Evolutionary conservation across 2,888 invertebrate species (phyloP).

Genomic region (Dichetophora obliterata): DNA sequence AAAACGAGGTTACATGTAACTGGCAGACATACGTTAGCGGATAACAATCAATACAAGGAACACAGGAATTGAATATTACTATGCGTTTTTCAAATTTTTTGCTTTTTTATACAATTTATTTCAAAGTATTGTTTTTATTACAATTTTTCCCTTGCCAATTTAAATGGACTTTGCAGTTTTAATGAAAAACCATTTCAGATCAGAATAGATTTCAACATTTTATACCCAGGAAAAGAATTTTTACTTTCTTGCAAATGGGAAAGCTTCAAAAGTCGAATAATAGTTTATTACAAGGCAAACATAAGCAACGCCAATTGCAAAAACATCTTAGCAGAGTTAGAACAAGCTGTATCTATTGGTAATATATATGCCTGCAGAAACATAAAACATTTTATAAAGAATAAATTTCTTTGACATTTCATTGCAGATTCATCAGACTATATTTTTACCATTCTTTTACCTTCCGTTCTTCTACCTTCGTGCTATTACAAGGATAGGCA

Average conservation of each 20-base stretch:
- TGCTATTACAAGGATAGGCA: not conserved
- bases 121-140: not conserved
- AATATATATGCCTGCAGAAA: not conserved
- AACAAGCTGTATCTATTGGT: not conserved
- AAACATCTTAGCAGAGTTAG: not conserved
- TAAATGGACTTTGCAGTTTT: too few relatives aligned
- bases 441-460: not conserved
- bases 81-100: too few relatives aligned
- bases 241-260: not conserved
- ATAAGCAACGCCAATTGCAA: not conserved
- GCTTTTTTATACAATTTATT: too few relatives aligned
- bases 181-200: not conserved
- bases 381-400: not conserved
- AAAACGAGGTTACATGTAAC: too few relatives aligned
- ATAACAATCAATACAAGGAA: too few relatives aligned
- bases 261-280: not conserved
- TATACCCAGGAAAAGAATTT: not conserved
- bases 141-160: too few relatives aligned
- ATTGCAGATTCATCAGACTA: not conserved
- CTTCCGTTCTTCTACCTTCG: not conserved
- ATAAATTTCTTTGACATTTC: not conserved
- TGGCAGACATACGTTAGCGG: too few relatives aligned
- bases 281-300: not conserved
- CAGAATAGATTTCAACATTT: conserved; percentile 15
- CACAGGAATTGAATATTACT: too few relatives aligned